These are phyloP conservation scores for Punctoribates punctum DNA, from an alignment of 2,888 invertebrate species.

Conservation along the genomic window DNA sequence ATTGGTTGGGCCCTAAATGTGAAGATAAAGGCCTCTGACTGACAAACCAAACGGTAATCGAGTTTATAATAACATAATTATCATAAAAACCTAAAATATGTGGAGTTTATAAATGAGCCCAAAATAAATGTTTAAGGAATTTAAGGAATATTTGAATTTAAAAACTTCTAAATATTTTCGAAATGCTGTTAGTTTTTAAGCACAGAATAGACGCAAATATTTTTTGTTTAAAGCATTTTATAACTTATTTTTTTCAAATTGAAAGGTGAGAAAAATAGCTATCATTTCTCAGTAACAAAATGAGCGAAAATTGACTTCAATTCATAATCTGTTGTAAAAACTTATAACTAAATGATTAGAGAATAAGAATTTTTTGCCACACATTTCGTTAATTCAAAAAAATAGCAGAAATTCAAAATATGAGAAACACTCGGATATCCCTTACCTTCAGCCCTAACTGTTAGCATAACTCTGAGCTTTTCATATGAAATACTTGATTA, in stretches of 20 bases:
- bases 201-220: neutral
- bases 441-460: neutral
- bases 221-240: neutral
- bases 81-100: constrained; percentile 1
- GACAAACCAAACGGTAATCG: neutral
- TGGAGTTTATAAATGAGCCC: constrained; percentile 7
- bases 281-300: neutral
- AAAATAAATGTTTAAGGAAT: neutral
- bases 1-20: neutral
- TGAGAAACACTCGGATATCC: neutral
- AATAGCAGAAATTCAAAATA: neutral
- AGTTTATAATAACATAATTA: neutral
- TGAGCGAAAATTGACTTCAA: neutral
- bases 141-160: neutral
- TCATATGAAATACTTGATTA: neutral
- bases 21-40: neutral
- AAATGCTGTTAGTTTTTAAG: neutral
- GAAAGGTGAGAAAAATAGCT: neutral
- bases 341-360: neutral
- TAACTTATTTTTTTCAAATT: neutral
- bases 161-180: neutral
- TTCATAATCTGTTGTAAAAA: neutral
- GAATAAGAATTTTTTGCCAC: neutral
- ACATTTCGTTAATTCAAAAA: neutral
- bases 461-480: neutral